phyloP scores from a whole-genome alignment of 2,113 vertebrate genomes.

The Spilogale gracilis region DNA sequence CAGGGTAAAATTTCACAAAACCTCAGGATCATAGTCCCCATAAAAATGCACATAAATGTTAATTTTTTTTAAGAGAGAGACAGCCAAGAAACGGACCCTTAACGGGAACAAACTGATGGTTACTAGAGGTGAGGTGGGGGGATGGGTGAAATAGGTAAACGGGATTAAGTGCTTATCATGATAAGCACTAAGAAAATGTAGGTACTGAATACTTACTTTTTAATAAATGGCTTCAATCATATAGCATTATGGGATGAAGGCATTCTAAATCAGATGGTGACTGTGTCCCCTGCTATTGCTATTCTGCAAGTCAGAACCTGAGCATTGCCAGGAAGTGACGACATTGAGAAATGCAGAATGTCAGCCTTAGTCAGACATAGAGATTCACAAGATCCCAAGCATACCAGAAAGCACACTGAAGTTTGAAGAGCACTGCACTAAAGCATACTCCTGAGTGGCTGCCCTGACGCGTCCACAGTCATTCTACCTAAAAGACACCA shows the following conservation, averaged over 20 bases:
- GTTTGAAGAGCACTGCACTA: background rate
- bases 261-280: background rate
- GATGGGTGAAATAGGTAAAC: background rate
- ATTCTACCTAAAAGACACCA: background rate
- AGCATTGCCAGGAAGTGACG: background rate
- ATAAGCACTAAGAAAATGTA: background rate
- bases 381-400: background rate
- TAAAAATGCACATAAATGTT: background rate
- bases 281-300: background rate
- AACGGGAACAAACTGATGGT: background rate
- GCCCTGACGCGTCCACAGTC: background rate
- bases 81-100: background rate
- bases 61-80: background rate
- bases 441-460: background rate
- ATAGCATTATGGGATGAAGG: background rate
- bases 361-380: background rate
- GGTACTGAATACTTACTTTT: background rate
- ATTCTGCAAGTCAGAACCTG: background rate
- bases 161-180: background rate
- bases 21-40: background rate
- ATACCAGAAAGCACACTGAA: background rate
- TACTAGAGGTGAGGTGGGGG: background rate
- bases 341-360: fast-evolving
- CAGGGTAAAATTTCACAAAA: background rate
- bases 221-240: background rate